phyloP scores from a whole-genome alignment of 2,888 invertebrate genomes.

The Emmelina monodactyla region DNA sequence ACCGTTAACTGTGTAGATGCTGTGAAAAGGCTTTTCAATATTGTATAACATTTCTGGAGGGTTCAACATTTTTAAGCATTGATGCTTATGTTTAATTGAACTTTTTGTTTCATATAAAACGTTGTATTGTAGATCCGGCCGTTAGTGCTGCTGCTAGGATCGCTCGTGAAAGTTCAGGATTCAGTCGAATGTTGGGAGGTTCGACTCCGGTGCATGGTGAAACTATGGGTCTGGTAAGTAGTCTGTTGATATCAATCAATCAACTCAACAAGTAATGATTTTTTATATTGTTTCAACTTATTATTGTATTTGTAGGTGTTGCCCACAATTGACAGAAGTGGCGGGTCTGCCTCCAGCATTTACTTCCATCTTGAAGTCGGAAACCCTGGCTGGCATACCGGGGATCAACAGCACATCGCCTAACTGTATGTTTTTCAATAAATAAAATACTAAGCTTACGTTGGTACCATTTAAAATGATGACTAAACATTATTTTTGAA shows the following conservation, averaged over 20 bases:
- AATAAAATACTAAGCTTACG: too few species aligned
- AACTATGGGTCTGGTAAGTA: constrained; percentile 75
- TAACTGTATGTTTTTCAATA: constrained; percentile 67
- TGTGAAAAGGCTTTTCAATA: too few species aligned
- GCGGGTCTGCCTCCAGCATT: constrained; percentile 53
- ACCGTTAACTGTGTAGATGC: too few species aligned
- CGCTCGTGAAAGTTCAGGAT: constrained; percentile 90
- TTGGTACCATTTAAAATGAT: too few species aligned
- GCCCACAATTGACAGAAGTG: constrained; percentile 54
- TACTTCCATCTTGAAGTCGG: constrained; percentile 39
- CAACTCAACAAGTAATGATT: too few species aligned
- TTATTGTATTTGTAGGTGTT: constrained; percentile 34
- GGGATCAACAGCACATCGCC: constrained; percentile 52
- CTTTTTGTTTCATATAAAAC: too few species aligned
- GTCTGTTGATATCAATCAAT: too few species aligned
- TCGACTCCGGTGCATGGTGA: constrained; percentile 86
- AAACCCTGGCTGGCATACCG: constrained; percentile 43
- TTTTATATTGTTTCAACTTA: too few species aligned
- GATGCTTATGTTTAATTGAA: too few species aligned
- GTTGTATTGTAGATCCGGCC: constrained; percentile 87
- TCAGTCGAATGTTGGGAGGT: constrained; percentile 89
- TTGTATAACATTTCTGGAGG: too few species aligned
- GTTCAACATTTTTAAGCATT: too few species aligned
- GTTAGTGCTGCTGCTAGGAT: constrained; percentile 87
- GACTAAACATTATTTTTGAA: neutral